Conservation (phyloP, 2,113 vertebrate species). For the Bubo blakistoni region DNA sequence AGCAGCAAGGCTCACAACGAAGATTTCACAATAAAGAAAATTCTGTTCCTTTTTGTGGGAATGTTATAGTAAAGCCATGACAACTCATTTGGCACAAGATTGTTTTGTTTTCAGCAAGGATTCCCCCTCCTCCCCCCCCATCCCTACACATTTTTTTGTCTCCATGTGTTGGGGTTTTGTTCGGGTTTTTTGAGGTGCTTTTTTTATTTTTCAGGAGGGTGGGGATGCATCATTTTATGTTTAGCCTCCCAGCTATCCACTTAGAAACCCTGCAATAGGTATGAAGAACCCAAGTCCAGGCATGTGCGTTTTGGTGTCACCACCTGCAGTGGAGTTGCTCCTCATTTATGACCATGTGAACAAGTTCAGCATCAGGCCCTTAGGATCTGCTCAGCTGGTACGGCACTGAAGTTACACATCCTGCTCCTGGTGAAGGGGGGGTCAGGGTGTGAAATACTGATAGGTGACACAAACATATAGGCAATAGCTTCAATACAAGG, state of each 20-base stretch:
- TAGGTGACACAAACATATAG: not conserved
- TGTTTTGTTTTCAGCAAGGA: conserved; percentile 15
- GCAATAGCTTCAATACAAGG: not conserved
- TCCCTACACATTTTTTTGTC: not conserved
- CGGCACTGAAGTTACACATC: not conserved
- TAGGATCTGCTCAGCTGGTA: not conserved
- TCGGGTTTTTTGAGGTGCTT: not conserved
- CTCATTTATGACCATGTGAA: not conserved
- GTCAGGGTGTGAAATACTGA: not conserved
- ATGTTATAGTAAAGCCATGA: conserved; percentile 55
- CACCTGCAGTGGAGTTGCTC: not conserved
- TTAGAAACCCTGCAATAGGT: not conserved
- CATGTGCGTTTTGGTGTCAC: not conserved
- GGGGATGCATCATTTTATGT: not conserved
- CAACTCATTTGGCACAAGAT: conserved; percentile 38
- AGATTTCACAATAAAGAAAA: conserved; percentile 68
- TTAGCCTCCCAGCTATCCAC: not conserved
- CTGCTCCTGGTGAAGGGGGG: not conserved
- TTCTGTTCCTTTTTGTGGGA: conserved; percentile 41
- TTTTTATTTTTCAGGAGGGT: not conserved
- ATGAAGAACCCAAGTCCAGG: not conserved
- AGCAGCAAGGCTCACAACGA: conserved; percentile 46
- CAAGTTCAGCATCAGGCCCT: not conserved
- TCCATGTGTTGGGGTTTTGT: not conserved
- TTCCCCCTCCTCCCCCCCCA: not conserved